These are phyloP conservation scores for Danionella cerebrum DNA, from an alignment of 2,113 vertebrate genomes.

Conservation along the genomic window DNA sequence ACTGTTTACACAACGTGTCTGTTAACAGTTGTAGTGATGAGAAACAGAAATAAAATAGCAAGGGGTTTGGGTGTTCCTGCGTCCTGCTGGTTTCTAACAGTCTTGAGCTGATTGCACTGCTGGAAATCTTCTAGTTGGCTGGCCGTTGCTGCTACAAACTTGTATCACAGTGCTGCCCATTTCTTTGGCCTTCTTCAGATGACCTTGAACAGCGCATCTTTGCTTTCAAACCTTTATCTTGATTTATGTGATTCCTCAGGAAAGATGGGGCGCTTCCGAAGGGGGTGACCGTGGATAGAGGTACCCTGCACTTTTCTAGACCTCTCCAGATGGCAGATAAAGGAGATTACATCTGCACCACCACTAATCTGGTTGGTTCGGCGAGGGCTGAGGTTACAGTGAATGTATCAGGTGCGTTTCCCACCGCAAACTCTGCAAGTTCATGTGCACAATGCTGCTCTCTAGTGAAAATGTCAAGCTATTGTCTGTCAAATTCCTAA, in stretches of 20 bases:
- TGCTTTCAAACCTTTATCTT: too few species aligned
- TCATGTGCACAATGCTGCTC: not conserved
- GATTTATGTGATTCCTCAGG: constrained; percentile 52
- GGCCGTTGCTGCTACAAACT: too few species aligned
- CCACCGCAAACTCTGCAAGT: not conserved
- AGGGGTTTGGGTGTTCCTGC: too few species aligned
- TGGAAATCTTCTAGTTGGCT: too few species aligned
- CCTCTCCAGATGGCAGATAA: constrained; percentile 58
- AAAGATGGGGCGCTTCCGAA: constrained; percentile 61
- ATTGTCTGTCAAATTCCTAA: not conserved
- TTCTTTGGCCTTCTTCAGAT: too few species aligned
- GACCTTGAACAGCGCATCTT: too few species aligned
- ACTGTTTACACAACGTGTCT: too few species aligned
- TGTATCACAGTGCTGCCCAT: too few species aligned
- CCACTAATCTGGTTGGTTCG: constrained; percentile 63
- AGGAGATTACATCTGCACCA: constrained; percentile 72
- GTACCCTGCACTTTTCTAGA: constrained; percentile 65
- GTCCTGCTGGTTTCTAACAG: too few species aligned
- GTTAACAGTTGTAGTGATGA: too few species aligned
- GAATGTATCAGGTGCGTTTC: constrained; percentile 56
- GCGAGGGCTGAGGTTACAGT: constrained; percentile 56
- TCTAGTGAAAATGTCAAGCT: not conserved
- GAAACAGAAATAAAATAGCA: too few species aligned
- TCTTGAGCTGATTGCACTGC: too few species aligned
- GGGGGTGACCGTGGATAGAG: constrained; percentile 58